Base-by-base conservation (phyloP, 2,113 vertebrate species). In the Pagrus major region DNA sequence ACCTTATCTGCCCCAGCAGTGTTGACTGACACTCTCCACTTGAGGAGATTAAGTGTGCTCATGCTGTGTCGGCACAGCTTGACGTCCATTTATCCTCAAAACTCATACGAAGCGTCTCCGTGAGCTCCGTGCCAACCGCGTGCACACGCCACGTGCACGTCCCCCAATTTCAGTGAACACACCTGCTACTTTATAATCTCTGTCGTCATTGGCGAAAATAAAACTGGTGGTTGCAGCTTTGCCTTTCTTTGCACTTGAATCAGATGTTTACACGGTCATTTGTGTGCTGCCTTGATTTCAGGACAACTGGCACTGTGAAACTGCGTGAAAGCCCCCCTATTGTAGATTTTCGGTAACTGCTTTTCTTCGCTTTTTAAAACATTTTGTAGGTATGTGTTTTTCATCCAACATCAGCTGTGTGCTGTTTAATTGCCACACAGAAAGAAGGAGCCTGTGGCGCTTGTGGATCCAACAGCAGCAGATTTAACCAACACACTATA, bases 11-110 rank as follows among this genome's bases (percentile, higher is more conserved):
- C 42, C 84, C 83, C 65, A 31, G 64, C 85, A 87, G 88, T 81
- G 83, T 87, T 90, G 87, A 93, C 85, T 87, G 91, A 89, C 87
- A 88, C 80, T 85, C 89, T 87, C 73, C 84, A 88, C 91, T 91
- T 69, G 72, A 87, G 83, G 76, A 86, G 86, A 92, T 92, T 90
- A 89, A 90, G 85, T 80, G 79, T 72, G 85, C 81, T 93, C 90
- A 86, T 61, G 90, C 90, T 91, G 91, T 46, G 85, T 78, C 70
- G 72, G 59, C 91, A 73, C 85, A 90, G 91, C 81, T 80, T 88
- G 92, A 83, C 35, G 81, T 76, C 88, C 85, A 85, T 89, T 91
- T 90, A 88, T 89, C 80, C 89, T 80, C 81, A 88, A 92, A 91
- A 91, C 80, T 90, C 90, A 82, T 72, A 84, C 1, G 71, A 89